Conservation (phyloP, 2,113 vertebrate genomes). For the Orycteropus afer region DNA sequence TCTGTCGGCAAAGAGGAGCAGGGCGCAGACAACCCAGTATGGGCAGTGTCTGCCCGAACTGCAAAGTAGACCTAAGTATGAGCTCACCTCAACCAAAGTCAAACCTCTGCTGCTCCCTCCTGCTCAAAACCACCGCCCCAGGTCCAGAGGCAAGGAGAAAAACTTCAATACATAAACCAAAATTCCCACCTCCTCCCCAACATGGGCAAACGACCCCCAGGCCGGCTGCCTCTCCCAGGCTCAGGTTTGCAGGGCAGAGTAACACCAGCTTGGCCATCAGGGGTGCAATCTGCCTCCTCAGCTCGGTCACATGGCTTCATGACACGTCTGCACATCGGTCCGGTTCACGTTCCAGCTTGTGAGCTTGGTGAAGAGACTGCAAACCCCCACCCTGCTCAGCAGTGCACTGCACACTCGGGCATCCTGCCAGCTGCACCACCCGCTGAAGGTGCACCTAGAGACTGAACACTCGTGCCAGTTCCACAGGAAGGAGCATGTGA, state of each 20-base stretch:
- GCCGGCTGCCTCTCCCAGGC: background rate
- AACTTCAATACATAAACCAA: too few relatives aligned
- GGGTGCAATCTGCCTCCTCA: conserved; percentile 74
- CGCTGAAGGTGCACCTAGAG: background rate
- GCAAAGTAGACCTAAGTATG: rapidly evolving
- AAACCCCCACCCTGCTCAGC: conserved; percentile 75
- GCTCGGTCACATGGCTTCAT: conserved; percentile 70
- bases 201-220: background rate
- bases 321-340: conserved; percentile 64
- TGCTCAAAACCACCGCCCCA: background rate
- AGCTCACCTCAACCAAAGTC: background rate
- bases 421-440: conserved; percentile 67
- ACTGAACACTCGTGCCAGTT: conserved; percentile 64
- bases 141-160: background rate
- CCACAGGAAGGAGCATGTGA: conserved; percentile 60
- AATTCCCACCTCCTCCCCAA: background rate
- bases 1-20: background rate
- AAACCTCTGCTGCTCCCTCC: background rate
- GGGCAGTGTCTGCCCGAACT: too few relatives aligned
- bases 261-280: conserved; percentile 72
- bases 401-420: conserved; percentile 50
- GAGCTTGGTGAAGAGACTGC: conserved; percentile 59
- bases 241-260: background rate
- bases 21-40: too few relatives aligned
- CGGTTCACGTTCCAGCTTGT: conserved; percentile 81